These are phyloP conservation scores for Bothrops jararaca DNA, from an alignment of 2,113 vertebrate species.

Conservation along the genomic window DNA sequence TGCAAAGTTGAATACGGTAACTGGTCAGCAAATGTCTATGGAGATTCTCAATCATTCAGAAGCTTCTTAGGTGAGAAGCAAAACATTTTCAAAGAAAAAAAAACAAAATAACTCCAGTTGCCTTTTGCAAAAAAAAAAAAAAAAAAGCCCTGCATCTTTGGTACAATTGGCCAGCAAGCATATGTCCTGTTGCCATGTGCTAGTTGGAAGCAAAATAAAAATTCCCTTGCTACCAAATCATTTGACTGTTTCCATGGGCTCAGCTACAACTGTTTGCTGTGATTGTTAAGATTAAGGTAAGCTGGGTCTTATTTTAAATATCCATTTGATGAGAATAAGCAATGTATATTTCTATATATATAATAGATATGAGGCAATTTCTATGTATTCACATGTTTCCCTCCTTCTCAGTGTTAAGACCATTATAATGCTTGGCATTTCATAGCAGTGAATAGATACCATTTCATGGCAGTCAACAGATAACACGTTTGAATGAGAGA, in stretches of 20 bases:
- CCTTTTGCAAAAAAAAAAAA: neutral
- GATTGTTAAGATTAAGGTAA: neutral
- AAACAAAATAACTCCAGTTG: neutral
- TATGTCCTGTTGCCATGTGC: neutral
- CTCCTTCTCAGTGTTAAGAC: too few species aligned
- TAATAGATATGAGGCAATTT: neutral
- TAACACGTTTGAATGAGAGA: conserved; percentile 40
- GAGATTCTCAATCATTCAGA: neutral
- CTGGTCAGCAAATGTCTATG: neutral
- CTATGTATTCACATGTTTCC: neutral
- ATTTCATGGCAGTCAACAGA: neutral
- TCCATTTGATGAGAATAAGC: neutral
- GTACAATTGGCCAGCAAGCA: neutral
- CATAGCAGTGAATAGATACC: neutral
- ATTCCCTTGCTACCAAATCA: neutral
- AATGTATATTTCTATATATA: neutral
- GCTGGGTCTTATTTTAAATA: neutral
- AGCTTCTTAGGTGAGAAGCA: neutral
- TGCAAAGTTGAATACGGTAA: neutral
- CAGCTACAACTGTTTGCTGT: neutral
- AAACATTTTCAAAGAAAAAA: neutral
- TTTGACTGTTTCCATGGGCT: neutral
- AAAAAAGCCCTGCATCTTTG: neutral
- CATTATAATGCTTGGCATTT: neutral
- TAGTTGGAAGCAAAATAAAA: neutral